Percentiles rank a stretch among this genome's conserved stretches.
Evolutionary conservation across 2,797 vertebrate genomes (phyloP).

Genomic region (Euphonia xanthogaster): DNA sequence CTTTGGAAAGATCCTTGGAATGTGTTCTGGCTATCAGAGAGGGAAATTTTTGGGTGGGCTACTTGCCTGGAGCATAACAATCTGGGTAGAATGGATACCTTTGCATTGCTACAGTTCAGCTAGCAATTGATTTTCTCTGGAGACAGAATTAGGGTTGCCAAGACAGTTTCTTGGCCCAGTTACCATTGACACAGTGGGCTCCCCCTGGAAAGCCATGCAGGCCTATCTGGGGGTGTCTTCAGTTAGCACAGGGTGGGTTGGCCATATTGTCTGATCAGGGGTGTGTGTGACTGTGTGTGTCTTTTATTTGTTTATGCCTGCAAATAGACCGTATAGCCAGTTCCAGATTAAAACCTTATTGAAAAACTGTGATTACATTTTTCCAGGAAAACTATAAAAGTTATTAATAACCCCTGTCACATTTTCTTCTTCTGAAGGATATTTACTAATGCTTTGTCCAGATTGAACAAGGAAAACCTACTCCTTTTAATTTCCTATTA

Average conservation of each 20-base stretch:
- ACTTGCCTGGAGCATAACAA: background rate
- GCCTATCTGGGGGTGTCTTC: background rate
- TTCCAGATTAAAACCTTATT: background rate
- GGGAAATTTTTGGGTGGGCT: background rate
- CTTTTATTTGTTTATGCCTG: background rate
- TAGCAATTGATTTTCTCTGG: constrained; percentile 15
- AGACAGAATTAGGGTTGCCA: background rate
- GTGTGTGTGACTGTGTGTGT: background rate
- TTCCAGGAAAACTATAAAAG: background rate
- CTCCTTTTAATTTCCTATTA: background rate
- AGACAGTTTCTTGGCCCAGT: constrained; percentile 23
- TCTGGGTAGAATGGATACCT: constrained; percentile 17
- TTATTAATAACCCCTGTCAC: background rate
- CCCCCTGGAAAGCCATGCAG: background rate
- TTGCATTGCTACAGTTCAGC: background rate
- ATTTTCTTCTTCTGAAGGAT: background rate
- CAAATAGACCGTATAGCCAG: background rate
- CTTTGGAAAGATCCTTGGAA: constrained; percentile 22
- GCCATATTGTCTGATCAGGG: background rate
- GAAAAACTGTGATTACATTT: background rate
- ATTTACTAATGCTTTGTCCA: background rate
- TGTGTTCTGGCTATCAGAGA: background rate
- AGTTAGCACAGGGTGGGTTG: background rate
- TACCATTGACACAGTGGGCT: background rate
- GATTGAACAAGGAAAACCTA: background rate